These are phyloP conservation scores for Andricus grossulariae DNA, from an alignment of 1,140 invertebrate genomes.

Conservation along the genomic window DNA sequence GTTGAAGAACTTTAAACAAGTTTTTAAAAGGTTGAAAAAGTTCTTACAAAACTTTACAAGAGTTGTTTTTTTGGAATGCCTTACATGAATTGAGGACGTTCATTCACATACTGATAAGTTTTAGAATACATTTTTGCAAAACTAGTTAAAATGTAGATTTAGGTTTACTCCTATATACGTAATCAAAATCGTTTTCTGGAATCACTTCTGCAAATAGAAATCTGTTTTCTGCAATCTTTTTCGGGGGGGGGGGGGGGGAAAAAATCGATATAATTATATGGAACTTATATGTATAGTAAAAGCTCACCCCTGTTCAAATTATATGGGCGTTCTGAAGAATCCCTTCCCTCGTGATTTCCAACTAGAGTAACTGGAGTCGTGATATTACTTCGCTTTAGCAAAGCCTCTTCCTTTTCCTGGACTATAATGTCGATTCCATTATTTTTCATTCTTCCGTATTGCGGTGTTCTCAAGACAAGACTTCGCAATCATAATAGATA, in stretches of 20 bases:
- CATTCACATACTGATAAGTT: too few relatives aligned
- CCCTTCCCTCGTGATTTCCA: background rate
- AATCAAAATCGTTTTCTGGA: background rate
- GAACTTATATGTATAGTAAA: background rate
- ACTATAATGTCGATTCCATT: constrained; percentile 18
- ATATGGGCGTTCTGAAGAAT: background rate
- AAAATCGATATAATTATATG: constrained; percentile 9
- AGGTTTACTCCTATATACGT: too few relatives aligned
- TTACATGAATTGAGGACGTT: too few relatives aligned
- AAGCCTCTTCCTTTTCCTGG: constrained; percentile 15
- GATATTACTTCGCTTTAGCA: background rate
- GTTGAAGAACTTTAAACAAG: too few relatives aligned
- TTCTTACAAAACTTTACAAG: too few relatives aligned
- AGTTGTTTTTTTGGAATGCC: too few relatives aligned
- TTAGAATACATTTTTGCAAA: too few relatives aligned
- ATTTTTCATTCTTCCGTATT: background rate
- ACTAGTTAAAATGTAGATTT: too few relatives aligned
- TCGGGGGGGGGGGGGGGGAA: background rate
- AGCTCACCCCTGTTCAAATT: constrained; percentile 3
- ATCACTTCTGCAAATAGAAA: background rate
- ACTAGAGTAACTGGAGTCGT: background rate
- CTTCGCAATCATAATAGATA: background rate
- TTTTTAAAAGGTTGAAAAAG: too few relatives aligned
- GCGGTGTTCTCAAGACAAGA: background rate
- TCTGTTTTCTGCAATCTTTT: background rate